A percentile compares a stretch with the other conserved stretches of the same genome.
Conservation (phyloP, 2,888 invertebrate genomes). For the Erebia epiphron region DNA sequence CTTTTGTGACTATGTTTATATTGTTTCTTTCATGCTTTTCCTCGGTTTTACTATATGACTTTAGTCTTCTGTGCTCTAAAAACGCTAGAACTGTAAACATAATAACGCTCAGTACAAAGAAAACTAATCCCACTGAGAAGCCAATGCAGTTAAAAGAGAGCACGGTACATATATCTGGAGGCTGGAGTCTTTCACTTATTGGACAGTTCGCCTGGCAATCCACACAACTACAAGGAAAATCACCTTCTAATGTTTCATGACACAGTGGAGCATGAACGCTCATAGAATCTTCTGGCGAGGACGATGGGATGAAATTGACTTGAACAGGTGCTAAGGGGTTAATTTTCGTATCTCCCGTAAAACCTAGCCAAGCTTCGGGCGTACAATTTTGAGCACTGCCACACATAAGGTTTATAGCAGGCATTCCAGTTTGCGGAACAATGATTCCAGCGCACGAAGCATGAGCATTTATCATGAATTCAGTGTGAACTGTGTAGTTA, state of each 20-base stretch:
- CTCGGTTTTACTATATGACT: constrained; percentile 27
- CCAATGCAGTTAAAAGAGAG: constrained; percentile 85
- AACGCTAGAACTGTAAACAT: constrained; percentile 59
- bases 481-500: constrained; percentile 78
- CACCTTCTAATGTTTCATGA: constrained; percentile 79
- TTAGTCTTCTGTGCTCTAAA: constrained; percentile 44
- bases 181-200: constrained; percentile 63
- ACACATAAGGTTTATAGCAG: constrained; percentile 91
- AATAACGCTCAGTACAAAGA: constrained; percentile 71
- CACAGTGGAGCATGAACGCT: constrained; percentile 79
- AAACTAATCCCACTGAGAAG: constrained; percentile 83
- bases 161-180: constrained; percentile 79
- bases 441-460: constrained; percentile 91
- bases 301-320: constrained; percentile 81
- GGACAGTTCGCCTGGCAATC: constrained; percentile 88
- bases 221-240: constrained; percentile 88
- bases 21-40: constrained; percentile 33
- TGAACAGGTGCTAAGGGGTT: constrained; percentile 85
- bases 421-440: constrained; percentile 88
- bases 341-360: constrained; percentile 79
- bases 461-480: constrained; percentile 86
- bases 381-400: constrained; percentile 87
- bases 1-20: constrained; percentile 49
- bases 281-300: constrained; percentile 68
- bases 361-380: constrained; percentile 84